A percentile compares a stretch with the other conserved stretches of the same genome.
These are phyloP conservation scores for Macrosteles quadrilineatus DNA, from an alignment of 1,140 invertebrate genomes.

Conservation along the genomic window DNA sequence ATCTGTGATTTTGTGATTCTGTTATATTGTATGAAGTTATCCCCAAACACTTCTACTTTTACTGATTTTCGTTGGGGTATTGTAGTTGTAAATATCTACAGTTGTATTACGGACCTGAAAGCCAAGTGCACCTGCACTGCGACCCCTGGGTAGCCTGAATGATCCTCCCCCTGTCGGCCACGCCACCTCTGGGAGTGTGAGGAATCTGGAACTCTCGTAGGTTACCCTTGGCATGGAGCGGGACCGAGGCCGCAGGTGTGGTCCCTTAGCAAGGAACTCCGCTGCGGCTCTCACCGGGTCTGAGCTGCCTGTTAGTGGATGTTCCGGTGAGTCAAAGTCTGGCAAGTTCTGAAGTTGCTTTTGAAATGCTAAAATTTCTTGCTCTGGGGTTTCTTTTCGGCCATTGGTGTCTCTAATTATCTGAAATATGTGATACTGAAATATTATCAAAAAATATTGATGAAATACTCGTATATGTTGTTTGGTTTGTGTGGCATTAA, in stretches of 20 bases:
- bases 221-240: slow-evolving; percentile 54
- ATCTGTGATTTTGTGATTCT: too few species aligned
- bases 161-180: slow-evolving; percentile 40
- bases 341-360: slow-evolving; percentile 58
- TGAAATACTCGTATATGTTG: background rate
- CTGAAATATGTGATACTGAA: background rate
- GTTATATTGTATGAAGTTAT: too few species aligned
- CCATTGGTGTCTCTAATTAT: slow-evolving; percentile 19
- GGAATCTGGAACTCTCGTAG: slow-evolving; percentile 51
- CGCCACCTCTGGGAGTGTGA: slow-evolving; percentile 47
- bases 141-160: slow-evolving; percentile 44
- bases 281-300: slow-evolving; percentile 41
- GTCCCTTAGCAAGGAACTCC: slow-evolving; percentile 45
- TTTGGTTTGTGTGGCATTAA: too few species aligned
- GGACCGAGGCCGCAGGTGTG: slow-evolving; percentile 51
- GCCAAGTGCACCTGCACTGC: slow-evolving; percentile 45
- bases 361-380: slow-evolving; percentile 57
- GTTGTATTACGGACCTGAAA: slow-evolving; percentile 28
- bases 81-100: too few species aligned
- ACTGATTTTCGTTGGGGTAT: too few species aligned
- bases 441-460: background rate
- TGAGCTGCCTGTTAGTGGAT: slow-evolving; percentile 34
- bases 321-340: slow-evolving; percentile 50
- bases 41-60: too few species aligned
- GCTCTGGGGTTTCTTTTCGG: slow-evolving; percentile 50